A percentile compares a stretch with the other conserved stretches of the same genome.
These are phyloP conservation scores for Phenganax marumi DNA, from an alignment of 92 coral and sea anemone species.

Conservation along the genomic window DNA sequence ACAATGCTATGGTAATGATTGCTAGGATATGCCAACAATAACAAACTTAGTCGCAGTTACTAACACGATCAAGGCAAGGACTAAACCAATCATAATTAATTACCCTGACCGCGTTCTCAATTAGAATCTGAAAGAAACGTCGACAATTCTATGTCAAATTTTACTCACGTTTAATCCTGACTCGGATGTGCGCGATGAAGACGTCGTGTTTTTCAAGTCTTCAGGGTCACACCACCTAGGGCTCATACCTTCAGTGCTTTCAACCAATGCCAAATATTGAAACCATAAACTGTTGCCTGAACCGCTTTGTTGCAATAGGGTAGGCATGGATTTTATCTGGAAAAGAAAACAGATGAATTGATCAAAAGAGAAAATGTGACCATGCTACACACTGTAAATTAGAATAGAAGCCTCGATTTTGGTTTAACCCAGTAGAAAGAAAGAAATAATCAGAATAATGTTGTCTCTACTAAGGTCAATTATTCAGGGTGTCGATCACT, in stretches of 20 bases:
- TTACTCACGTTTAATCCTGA: not conserved
- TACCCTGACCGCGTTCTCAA: slow-evolving; percentile 88
- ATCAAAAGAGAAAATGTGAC: too few species aligned
- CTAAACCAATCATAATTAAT: slow-evolving; percentile 74
- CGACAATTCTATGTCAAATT: not conserved
- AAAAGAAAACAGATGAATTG: not conserved
- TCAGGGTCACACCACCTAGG: not conserved
- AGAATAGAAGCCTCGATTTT: too few species aligned
- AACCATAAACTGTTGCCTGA: slow-evolving; percentile 46
- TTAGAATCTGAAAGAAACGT: slow-evolving; percentile 64
- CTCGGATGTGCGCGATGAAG: not conserved
- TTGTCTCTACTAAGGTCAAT: too few species aligned
- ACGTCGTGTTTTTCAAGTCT: not conserved
- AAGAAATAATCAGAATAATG: too few species aligned
- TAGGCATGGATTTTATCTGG: slow-evolving; percentile 52
- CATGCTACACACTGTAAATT: too few species aligned
- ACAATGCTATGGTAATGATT: slow-evolving; percentile 77
- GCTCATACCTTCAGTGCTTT: slow-evolving; percentile 56
- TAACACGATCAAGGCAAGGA: slow-evolving; percentile 75
- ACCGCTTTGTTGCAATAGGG: slow-evolving; percentile 58
- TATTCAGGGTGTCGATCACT: too few species aligned
- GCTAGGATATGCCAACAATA: slow-evolving; percentile 91
- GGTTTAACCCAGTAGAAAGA: too few species aligned
- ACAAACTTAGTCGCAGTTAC: slow-evolving; percentile 85
- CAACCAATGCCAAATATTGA: slow-evolving; percentile 64